Percentiles rank a stretch among this genome's conserved stretches.
These are phyloP conservation scores for Salminus brasiliensis DNA, from an alignment of 2,113 vertebrate genomes.

Conservation along the genomic window DNA sequence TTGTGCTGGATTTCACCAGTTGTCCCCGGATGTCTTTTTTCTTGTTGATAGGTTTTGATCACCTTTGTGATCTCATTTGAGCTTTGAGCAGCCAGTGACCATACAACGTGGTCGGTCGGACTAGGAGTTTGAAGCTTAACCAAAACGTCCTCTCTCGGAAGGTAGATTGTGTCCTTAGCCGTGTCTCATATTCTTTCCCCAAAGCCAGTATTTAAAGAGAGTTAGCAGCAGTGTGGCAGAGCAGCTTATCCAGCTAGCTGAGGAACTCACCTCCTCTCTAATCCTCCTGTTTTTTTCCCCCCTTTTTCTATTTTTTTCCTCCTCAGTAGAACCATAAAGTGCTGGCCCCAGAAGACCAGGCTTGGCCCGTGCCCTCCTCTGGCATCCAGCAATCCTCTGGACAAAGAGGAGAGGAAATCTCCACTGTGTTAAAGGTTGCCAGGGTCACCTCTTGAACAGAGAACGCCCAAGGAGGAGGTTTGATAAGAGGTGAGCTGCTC, in stretches of 20 bases:
- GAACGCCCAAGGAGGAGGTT: conserved; percentile 36
- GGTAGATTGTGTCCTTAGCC: conserved; percentile 37
- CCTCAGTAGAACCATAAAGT: conserved; percentile 32
- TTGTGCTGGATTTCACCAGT: conserved; percentile 24
- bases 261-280: conserved; percentile 52
- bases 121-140: conserved; percentile 28
- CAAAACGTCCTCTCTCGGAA: conserved; percentile 37
- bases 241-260: conserved; percentile 55
- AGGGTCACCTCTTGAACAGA: conserved; percentile 39
- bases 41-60: conserved; percentile 9
- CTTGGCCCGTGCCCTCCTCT: conserved; percentile 34
- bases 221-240: conserved; percentile 54
- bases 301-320: conserved; percentile 4
- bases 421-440: conserved; percentile 33
- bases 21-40: neutral
- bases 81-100: conserved; percentile 9
- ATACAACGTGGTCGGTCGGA: neutral
- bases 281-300: conserved; percentile 47
- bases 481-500: conserved; percentile 36
- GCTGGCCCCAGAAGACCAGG: conserved; percentile 50
- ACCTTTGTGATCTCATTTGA: conserved; percentile 25
- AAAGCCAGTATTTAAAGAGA: conserved; percentile 51
- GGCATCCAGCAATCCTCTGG: conserved; percentile 45
- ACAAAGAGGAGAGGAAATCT: conserved; percentile 44
- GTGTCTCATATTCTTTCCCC: conserved; percentile 40